Conservation (phyloP, 2,888 invertebrate genomes). For the Diaperis boleti region DNA sequence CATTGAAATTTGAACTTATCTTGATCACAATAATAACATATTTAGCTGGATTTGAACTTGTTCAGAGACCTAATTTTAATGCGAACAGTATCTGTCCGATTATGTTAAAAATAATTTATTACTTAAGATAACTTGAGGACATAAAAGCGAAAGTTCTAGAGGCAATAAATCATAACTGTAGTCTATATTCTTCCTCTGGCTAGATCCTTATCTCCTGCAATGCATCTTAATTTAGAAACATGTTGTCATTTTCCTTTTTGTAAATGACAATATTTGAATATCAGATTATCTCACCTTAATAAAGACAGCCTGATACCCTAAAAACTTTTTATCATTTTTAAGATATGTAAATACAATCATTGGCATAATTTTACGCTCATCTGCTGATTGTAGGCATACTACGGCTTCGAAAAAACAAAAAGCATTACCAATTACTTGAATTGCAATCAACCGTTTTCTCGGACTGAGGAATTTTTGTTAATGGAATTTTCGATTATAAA, state of each 20-base stretch:
- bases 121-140: constrained; percentile 31
- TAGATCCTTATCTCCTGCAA: constrained; percentile 32
- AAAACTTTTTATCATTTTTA: constrained; percentile 1
- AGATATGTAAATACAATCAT: neutral
- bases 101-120: constrained; percentile 33
- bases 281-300: constrained; percentile 19
- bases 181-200: constrained; percentile 34
- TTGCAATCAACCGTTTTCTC: neutral
- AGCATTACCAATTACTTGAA: neutral
- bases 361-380: too few relatives aligned
- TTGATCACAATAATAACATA: too few relatives aligned
- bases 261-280: constrained; percentile 23
- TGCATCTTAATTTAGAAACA: constrained; percentile 32
- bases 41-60: too few relatives aligned
- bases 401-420: neutral
- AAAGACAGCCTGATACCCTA: constrained; percentile 7
- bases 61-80: constrained; percentile 1
- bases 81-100: constrained; percentile 4
- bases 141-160: constrained; percentile 32
- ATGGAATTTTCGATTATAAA: constrained; percentile 1
- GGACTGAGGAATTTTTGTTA: constrained; percentile 3
- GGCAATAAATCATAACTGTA: constrained; percentile 33
- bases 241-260: constrained; percentile 28
- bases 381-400: too few relatives aligned
- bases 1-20: too few relatives aligned